Conservation (phyloP, 2,888 invertebrate genomes). For the Orchesella flavescens region DNA sequence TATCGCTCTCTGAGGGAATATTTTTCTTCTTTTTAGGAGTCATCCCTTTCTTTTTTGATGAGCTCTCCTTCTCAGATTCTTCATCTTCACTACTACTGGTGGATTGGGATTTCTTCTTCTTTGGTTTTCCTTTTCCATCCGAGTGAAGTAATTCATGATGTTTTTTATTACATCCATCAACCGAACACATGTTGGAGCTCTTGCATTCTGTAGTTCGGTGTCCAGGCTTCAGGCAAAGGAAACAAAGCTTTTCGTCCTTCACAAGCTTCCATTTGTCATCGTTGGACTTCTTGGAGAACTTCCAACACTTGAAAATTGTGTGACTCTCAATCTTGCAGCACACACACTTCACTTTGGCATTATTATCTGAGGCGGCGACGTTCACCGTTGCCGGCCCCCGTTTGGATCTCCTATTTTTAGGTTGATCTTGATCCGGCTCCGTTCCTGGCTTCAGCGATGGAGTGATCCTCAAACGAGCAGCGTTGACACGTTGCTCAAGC, state of each 20-base stretch:
- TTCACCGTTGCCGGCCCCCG: background rate
- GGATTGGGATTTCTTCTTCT: background rate
- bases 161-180: background rate
- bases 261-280: conserved; percentile 17
- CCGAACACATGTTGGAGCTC: background rate
- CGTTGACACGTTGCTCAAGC: background rate
- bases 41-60: background rate
- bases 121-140: background rate
- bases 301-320: background rate
- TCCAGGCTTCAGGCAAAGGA: background rate
- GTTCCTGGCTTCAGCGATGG: too few species aligned
- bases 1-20: too few species aligned
- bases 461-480: background rate
- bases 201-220: background rate
- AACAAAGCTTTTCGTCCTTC: background rate
- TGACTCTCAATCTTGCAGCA: background rate
- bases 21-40: too few species aligned
- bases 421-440: background rate
- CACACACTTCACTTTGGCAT: background rate
- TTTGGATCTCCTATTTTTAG: background rate
- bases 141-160: background rate
- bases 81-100: background rate
- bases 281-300: background rate
- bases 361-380: background rate
- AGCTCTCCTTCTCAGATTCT: background rate